These are phyloP conservation scores for Eulemur rubriventer DNA, from an alignment of 2,797 vertebrate genomes.

Conservation along the genomic window DNA sequence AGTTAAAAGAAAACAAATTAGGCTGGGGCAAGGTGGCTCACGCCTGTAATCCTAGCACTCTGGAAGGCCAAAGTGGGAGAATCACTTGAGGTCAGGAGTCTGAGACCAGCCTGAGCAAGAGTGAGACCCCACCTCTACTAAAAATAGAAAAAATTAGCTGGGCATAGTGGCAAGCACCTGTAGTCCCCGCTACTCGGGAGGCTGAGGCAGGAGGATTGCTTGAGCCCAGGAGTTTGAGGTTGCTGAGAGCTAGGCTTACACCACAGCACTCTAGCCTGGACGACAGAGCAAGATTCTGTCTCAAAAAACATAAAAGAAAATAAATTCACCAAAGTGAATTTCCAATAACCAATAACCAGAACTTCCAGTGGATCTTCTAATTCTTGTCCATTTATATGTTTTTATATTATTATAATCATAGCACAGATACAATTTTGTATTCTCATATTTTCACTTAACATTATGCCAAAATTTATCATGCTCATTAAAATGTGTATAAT, in stretches of 20 bases:
- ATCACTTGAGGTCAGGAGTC: too few relatives aligned
- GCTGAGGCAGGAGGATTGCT: too few relatives aligned
- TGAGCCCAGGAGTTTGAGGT: not conserved
- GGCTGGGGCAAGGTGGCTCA: too few relatives aligned
- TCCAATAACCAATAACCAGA: not conserved
- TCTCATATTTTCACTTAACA: conserved; percentile 7
- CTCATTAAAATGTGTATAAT: not conserved
- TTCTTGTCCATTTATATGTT: conserved; percentile 32
- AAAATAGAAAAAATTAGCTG: not conserved
- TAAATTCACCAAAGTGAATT: too few relatives aligned
- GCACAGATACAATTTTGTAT: not conserved
- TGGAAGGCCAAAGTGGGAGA: too few relatives aligned
- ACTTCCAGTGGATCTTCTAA: not conserved
- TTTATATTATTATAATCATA: not conserved
- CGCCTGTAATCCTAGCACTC: too few relatives aligned
- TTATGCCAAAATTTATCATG: not conserved
- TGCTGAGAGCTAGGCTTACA: too few relatives aligned
- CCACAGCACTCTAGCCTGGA: too few relatives aligned
- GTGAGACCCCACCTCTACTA: too few relatives aligned
- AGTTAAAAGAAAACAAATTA: not conserved
- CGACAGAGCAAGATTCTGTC: too few relatives aligned
- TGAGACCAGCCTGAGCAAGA: too few relatives aligned
- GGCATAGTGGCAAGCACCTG: not conserved
- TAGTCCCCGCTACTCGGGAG: not conserved
- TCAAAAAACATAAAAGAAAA: too few relatives aligned